A percentile compares a stretch with the other conserved stretches of the same genome.
phyloP scores from a whole-genome alignment of 2,888 invertebrate species.

The Metellina segmentata region DNA sequence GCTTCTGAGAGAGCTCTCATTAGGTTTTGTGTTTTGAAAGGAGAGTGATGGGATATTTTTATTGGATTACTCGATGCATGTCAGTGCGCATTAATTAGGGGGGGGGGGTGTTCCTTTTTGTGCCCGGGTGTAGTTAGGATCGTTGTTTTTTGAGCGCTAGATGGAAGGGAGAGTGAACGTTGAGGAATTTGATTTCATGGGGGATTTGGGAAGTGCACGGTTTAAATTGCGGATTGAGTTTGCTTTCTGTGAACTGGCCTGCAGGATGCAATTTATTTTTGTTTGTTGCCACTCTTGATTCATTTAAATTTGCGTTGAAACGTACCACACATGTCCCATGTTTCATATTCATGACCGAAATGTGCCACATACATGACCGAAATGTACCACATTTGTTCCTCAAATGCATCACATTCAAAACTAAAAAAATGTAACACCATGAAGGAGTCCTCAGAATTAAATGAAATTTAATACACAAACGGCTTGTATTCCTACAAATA shows the following conservation, averaged over 20 bases:
- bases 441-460: too few species aligned
- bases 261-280: too few species aligned
- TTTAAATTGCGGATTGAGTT: neutral
- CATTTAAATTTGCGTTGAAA: too few species aligned
- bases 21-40: neutral
- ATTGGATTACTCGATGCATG: conserved; percentile 50
- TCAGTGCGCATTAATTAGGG: conserved; percentile 52
- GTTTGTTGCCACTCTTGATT: too few species aligned
- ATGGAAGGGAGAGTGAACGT: neutral
- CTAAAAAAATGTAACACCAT: too few species aligned
- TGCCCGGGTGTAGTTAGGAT: neutral
- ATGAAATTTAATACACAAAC: too few species aligned
- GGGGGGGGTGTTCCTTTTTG: neutral
- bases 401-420: too few species aligned
- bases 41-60: conserved; percentile 9
- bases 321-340: too few species aligned
- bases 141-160: neutral
- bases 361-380: too few species aligned
- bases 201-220: neutral
- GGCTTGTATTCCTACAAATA: too few species aligned
- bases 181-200: conserved; percentile 6
- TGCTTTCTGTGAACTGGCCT: neutral
- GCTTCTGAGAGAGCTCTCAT: neutral
- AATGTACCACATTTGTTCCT: too few species aligned
- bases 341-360: too few species aligned